Evolutionary conservation across 2,797 vertebrate genomes (phyloP).

Genomic region (Cryptoprocta ferox): DNA sequence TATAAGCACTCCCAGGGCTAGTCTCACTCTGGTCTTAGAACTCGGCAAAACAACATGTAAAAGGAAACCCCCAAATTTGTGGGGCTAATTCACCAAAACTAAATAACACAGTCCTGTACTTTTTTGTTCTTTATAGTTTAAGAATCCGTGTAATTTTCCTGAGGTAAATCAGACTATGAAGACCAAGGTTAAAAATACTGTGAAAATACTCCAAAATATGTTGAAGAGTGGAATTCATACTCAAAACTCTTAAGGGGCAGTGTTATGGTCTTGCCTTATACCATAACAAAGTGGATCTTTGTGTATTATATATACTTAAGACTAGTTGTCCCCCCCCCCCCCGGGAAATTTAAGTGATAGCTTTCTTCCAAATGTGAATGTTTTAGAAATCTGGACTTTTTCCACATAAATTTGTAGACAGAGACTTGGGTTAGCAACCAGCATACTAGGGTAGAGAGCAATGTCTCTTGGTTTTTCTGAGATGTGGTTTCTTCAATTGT

Average conservation of each 20-base stretch:
- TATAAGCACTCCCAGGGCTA: neutral
- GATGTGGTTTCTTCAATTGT: neutral
- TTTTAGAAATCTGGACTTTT: constrained; percentile 36
- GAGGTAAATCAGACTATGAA: neutral
- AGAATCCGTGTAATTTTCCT: constrained; percentile 18
- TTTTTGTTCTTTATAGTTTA: constrained; percentile 31
- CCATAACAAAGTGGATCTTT: constrained; percentile 36
- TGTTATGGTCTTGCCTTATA: neutral
- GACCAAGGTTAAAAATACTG: constrained; percentile 46
- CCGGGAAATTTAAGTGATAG: neutral
- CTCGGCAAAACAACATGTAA: neutral
- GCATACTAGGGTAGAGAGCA: neutral
- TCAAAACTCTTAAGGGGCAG: neutral
- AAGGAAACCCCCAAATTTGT: neutral
- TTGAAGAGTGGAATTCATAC: constrained; percentile 28
- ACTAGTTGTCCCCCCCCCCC: neutral
- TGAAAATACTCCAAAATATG: constrained; percentile 47
- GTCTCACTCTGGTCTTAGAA: neutral
- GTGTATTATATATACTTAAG: constrained; percentile 47
- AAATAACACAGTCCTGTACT: neutral
- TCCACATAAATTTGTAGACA: neutral
- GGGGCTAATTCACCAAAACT: neutral
- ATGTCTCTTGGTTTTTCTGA: constrained; percentile 25
- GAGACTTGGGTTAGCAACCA: neutral
- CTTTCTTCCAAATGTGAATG: constrained; percentile 41